phyloP scores from a whole-genome alignment of 2,888 invertebrate genomes.

The Diadromus collaris region DNA sequence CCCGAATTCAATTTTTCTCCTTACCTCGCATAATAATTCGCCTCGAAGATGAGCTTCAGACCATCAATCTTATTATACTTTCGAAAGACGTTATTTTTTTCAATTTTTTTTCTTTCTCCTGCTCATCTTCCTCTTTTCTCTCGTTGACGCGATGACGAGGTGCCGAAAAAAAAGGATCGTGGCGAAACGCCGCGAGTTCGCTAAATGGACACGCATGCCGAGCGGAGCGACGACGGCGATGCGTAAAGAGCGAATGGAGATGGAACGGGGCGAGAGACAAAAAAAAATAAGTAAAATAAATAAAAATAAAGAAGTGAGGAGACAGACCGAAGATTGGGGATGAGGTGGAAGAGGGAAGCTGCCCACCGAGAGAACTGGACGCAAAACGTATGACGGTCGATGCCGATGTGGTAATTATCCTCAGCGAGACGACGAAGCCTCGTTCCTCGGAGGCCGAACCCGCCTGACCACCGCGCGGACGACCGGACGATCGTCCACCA shows the following conservation, averaged over 20 bases:
- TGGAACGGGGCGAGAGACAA: slow-evolving; percentile 43
- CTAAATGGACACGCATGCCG: slow-evolving; percentile 61
- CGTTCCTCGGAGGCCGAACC: slow-evolving; percentile 36
- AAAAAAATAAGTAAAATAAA: slow-evolving; percentile 21
- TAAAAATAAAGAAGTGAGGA: slow-evolving; percentile 22
- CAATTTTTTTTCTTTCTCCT: slow-evolving; percentile 6
- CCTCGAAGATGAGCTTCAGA: slow-evolving; percentile 32
- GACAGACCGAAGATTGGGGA: slow-evolving; percentile 3
- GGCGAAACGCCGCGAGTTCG: slow-evolving; percentile 46
- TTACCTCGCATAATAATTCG: slow-evolving; percentile 15
- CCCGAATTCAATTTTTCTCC: slow-evolving; percentile 21
- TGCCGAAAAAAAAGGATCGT: slow-evolving; percentile 50
- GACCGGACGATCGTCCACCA: slow-evolving; percentile 47
- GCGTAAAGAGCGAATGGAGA: slow-evolving; percentile 37
- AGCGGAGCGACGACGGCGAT: slow-evolving; percentile 39
- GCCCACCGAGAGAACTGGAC: slow-evolving; percentile 49
- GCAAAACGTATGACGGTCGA: slow-evolving; percentile 72
- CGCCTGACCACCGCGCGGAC: slow-evolving; percentile 34
- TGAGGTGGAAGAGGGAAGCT: not conserved
- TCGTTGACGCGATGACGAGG: slow-evolving; percentile 54
- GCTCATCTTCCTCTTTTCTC: slow-evolving; percentile 12
- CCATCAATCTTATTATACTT: slow-evolving; percentile 42
- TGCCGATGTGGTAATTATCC: slow-evolving; percentile 74
- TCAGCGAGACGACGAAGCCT: slow-evolving; percentile 59
- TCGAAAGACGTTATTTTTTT: slow-evolving; percentile 8